Base-by-base conservation (phyloP, 2,113 vertebrate genomes). In the Pseudorasbora parva region DNA sequence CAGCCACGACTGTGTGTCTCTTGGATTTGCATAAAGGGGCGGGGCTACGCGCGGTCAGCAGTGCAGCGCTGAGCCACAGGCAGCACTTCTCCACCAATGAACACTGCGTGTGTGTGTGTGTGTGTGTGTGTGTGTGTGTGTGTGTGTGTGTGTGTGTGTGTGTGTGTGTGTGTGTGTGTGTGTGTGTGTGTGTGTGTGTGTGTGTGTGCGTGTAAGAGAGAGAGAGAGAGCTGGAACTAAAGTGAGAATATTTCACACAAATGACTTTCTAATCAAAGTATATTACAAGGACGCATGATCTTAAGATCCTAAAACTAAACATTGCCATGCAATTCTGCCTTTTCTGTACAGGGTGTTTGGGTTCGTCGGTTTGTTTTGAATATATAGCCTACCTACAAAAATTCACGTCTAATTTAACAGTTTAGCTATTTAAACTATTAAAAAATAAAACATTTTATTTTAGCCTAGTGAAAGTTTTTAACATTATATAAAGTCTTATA, bases 21-120 rank as follows among this genome's bases (percentile, higher is more conserved):
- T 37, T 80, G 87, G 84, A 92, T 94, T 97, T 96, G 95, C 97
- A 98, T 97, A 97, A 95, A 89, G 89, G 94, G 97, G 98, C 94
- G 97, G 95, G 95, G 95, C 64, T 87, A 91, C 88, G 89, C 90
- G n/a, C 85, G 45, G 89, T 87, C 89, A 89, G 87, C 86, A 86
- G 91, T 87, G 78, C 87, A 87, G 89, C 90, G 81, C 89, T 86
- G 82, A 90, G 86, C 85, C 92, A 88, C 90, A 90, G 87, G 82
- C 90, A 91, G 91, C 90, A 62, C 81, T 93, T 91, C 91, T 93
- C 94, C 93, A 93, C 94, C 94, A 93, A 95, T 92, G 87, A 88
- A 93, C 89, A 93, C 66, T 11, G n/a, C 15, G 11, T 2, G 59
- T 14, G 59, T 14, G 59, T 62, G 8, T 62, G 30, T 19, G 60